Conservation (phyloP, 2,888 invertebrate genomes). For the Lithophane semibrunnea region DNA sequence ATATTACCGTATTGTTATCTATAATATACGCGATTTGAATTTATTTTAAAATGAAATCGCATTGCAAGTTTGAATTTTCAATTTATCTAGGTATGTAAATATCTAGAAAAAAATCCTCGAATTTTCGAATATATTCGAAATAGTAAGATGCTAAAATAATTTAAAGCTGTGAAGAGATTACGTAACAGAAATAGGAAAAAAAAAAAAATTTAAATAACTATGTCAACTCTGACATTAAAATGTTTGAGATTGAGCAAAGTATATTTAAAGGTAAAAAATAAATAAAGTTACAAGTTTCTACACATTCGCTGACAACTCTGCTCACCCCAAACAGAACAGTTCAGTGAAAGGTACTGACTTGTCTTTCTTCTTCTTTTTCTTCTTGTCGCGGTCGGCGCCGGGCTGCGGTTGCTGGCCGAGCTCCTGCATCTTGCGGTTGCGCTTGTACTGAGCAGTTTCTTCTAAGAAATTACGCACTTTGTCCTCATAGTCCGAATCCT, state of each 20-base stretch:
- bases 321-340: conserved; percentile 59
- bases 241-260: conserved; percentile 28
- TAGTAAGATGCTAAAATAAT: not conserved
- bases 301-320: conserved; percentile 22
- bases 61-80: not conserved
- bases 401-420: conserved; percentile 90
- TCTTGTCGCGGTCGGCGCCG: conserved; percentile 86
- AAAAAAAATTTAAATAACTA: not conserved
- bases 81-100: not conserved
- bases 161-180: not conserved
- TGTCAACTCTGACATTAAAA: conserved; percentile 9
- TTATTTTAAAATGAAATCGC: not conserved
- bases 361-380: conserved; percentile 90
- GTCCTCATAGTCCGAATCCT: conserved; percentile 96
- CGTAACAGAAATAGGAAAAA: not conserved
- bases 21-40: not conserved
- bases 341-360: conserved; percentile 80
- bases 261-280: not conserved
- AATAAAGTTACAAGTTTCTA: not conserved
- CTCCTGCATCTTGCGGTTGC: conserved; percentile 92
- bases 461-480: conserved; percentile 96
- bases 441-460: conserved; percentile 95
- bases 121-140: not conserved
- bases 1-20: not conserved
- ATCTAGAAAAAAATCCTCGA: not conserved